phyloP scores from a whole-genome alignment of 2,113 vertebrate genomes.

The Anhinga rufa region DNA sequence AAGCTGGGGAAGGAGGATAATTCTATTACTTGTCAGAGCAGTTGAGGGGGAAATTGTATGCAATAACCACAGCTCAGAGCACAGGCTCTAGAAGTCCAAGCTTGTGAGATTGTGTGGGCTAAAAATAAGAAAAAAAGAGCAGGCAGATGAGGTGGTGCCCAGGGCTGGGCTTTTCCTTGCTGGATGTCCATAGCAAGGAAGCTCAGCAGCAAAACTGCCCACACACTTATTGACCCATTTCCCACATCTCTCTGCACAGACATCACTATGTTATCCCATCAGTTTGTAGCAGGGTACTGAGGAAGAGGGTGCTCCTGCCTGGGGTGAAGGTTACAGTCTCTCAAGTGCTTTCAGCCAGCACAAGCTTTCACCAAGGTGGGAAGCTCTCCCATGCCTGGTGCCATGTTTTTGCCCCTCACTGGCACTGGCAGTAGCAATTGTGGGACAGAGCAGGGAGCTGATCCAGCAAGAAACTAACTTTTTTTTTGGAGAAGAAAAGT shows the following conservation, averaged over 20 bases:
- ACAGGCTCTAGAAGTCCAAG: neutral
- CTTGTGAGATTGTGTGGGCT: neutral
- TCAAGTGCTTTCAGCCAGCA: neutral
- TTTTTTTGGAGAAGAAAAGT: neutral
- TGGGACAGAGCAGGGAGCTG: neutral
- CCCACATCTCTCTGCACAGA: neutral
- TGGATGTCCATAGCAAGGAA: neutral
- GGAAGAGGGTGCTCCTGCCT: neutral
- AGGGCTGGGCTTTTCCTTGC: neutral
- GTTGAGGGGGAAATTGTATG: neutral
- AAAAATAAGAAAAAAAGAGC: neutral
- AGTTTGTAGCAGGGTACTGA: neutral
- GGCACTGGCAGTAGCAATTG: neutral
- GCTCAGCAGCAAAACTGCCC: neutral
- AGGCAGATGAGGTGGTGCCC: neutral
- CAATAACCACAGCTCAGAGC: neutral
- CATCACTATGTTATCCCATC: accelerated
- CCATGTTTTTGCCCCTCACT: neutral
- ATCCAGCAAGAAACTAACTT: neutral
- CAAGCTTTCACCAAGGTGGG: neutral
- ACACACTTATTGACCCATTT: too few relatives aligned
- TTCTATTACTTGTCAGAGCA: constrained; percentile 16
- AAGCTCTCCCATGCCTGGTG: neutral
- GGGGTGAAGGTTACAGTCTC: neutral
- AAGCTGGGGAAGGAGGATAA: constrained; percentile 31